Evolutionary conservation across 2,797 vertebrate genomes (phyloP), one percentile per base, ranked within the genome.

Genomic region (Pseudomugil gertrudae): DNA sequence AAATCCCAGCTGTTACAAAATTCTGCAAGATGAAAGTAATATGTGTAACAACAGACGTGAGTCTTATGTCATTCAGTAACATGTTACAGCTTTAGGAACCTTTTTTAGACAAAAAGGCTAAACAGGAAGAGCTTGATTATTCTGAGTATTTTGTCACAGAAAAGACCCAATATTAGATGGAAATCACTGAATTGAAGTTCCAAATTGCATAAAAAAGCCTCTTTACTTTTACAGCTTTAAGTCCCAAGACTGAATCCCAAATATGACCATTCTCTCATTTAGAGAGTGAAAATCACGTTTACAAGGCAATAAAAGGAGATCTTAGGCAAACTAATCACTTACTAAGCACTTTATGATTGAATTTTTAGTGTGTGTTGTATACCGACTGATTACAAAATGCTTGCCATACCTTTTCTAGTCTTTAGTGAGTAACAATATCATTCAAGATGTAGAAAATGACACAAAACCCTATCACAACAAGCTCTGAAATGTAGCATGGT

Each of bases 1-100:
- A 60, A 84, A 76, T 66, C 75, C 75, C 24, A 32, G 63, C 65
- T 10, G 24, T 50, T 38, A 65, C 53, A 60, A 69, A 79, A 79
- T 72, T 63, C 53, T 70, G 50, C 51, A 69, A 52, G 24, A 71
- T 51, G 38, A 72, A 56, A 69, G 11, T 15, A 70, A 67, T 75
- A 84, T 68, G 60, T 69, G 59, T 33, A 52, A 43, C 57, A 77
- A 40, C 57, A 72, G 57, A 80, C 78, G 50, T 63, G 48, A 26
- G 24, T 26, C 48, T 27, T 4, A 51, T 50, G 14, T 51, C 48
- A 13, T 48, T 23, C 10, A 24, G 21, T 24, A 23, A 15, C 24
- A 50, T 51, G 5, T 23, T 51, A 24, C 48, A 14, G 2, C 48
- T 3, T 29, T 5, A 29, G 29, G 3, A 29, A 29, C 3, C 29